phyloP scores from a whole-genome alignment of 1,140 invertebrate genomes.

The Globodera rostochiensis region DNA sequence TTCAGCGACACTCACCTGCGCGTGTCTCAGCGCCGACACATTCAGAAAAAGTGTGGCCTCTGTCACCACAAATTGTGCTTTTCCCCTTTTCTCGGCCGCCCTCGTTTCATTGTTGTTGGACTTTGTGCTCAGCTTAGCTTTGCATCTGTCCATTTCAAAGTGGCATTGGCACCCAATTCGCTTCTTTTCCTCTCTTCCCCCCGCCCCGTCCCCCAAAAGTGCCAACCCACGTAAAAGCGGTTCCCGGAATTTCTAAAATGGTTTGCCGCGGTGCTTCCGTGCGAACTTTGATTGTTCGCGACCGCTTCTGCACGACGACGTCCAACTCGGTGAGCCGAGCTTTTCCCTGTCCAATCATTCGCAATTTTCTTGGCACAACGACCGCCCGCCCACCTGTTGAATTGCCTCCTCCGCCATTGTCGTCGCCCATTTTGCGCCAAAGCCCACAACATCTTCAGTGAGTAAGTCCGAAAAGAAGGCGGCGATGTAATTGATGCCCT shows the following conservation, averaged over 20 bases:
- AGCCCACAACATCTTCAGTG: constrained; percentile 43
- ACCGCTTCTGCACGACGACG: constrained; percentile 12
- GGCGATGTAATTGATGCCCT: constrained; percentile 49
- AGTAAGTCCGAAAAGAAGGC: constrained; percentile 40
- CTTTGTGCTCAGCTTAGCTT: constrained; percentile 2
- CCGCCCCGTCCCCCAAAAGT: not conserved
- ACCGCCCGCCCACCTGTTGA: not conserved
- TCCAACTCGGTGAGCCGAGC: constrained; percentile 5
- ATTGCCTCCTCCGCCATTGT: constrained; percentile 2
- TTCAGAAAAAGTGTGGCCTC: constrained; percentile 18
- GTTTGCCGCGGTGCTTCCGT: constrained; percentile 20
- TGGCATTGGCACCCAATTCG: not conserved
- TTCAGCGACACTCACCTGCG: constrained; percentile 22
- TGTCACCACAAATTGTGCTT: constrained; percentile 4
- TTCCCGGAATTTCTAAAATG: constrained; percentile 3
- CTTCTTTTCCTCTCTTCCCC: too few relatives aligned
- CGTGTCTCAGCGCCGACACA: constrained; percentile 16
- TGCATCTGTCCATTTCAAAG: constrained; percentile 13
- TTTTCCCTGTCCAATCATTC: not conserved
- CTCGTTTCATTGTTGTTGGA: not conserved
- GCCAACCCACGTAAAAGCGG: constrained; percentile 14
- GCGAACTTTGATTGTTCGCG: constrained; percentile 2
- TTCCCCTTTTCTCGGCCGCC: not conserved
- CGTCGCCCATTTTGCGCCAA: constrained; percentile 2
- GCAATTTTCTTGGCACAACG: not conserved